Percentiles rank a stretch among this genome's conserved stretches.
Conservation (phyloP, 1,140 invertebrate genomes). For the Bradysia coprophila region DNA sequence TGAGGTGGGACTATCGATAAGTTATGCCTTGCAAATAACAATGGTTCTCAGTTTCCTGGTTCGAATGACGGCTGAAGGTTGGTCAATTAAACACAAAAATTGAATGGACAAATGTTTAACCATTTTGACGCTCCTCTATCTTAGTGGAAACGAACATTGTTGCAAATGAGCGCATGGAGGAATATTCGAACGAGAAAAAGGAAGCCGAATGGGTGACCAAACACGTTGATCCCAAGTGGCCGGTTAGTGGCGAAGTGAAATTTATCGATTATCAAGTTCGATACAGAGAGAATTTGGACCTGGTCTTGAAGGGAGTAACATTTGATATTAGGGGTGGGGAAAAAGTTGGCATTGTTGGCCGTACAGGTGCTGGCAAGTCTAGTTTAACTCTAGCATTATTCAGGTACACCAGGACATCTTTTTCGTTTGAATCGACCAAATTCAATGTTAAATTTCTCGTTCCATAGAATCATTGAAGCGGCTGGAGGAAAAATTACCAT, state of each 20-base stretch:
- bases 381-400: background rate
- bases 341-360: conserved; percentile 67
- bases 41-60: conserved; percentile 72
- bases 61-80: conserved; percentile 70
- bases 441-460: background rate
- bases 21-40: conserved; percentile 55
- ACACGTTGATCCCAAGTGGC: background rate
- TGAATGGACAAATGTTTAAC: conserved; percentile 77
- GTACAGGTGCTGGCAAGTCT: conserved; percentile 41
- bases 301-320: conserved; percentile 35
- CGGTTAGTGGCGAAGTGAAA: conserved; percentile 1
- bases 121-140: no score
- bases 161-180: conserved; percentile 70
- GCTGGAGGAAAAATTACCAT: conserved; percentile 73
- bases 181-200: conserved; percentile 51
- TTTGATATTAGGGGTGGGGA: conserved; percentile 53
- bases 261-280: conserved; percentile 3
- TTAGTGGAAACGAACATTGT: conserved; percentile 82
- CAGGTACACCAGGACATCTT: background rate
- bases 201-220: conserved; percentile 6
- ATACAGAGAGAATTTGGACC: conserved; percentile 8
- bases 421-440: background rate
- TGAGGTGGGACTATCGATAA: conserved; percentile 54
- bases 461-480: conserved; percentile 64
- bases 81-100: conserved; percentile 58